phyloP scores from a whole-genome alignment of 2,113 vertebrate genomes.

The Tinamus guttatus region DNA sequence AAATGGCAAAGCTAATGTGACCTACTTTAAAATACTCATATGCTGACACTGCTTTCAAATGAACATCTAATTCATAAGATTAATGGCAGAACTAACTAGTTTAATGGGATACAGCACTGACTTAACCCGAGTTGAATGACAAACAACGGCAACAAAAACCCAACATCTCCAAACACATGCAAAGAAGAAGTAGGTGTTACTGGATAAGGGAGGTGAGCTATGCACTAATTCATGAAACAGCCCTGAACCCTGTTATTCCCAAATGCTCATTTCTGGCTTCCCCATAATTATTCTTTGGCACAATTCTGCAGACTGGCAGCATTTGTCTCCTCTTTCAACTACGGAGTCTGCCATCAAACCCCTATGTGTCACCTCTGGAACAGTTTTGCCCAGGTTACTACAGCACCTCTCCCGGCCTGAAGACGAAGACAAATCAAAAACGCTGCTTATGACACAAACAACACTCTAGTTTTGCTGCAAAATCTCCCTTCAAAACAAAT shows the following conservation, averaged over 20 bases:
- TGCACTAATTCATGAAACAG: not conserved
- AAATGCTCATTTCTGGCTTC: not conserved
- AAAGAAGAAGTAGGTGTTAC: not conserved
- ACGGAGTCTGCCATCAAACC: not conserved
- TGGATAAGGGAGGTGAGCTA: not conserved
- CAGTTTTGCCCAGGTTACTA: not conserved
- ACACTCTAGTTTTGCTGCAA: not conserved
- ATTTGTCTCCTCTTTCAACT: not conserved
- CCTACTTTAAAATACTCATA: slow-evolving; percentile 6
- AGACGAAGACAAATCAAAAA: not conserved
- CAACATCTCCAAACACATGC: not conserved
- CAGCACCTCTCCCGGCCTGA: not conserved
- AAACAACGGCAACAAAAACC: too few relatives aligned
- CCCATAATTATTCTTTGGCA: not conserved
- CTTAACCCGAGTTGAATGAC: not conserved
- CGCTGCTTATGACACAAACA: not conserved
- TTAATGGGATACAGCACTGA: slow-evolving; percentile 40
- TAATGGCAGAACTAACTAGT: not conserved
- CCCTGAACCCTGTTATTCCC: not conserved
- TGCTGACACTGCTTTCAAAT: slow-evolving; percentile 12
- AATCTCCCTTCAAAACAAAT: not conserved
- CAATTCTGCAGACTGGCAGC: not conserved
- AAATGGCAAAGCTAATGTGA: not conserved
- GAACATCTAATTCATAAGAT: slow-evolving; percentile 9
- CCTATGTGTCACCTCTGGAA: not conserved